Conservation (phyloP, 2,888 invertebrate genomes). For the Tubiluchus corallicola region DNA sequence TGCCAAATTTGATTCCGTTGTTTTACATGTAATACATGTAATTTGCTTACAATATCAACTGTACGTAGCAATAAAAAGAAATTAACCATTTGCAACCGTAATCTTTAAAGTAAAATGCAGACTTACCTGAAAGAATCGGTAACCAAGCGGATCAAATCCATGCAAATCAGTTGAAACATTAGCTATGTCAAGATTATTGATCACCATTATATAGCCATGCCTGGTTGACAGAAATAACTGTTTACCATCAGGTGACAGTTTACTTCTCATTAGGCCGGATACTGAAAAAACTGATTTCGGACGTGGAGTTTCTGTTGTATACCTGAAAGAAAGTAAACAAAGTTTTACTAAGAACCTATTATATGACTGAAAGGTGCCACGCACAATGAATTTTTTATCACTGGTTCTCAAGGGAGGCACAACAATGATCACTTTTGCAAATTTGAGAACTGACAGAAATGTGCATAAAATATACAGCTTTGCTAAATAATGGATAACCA, state of each 20-base stretch:
- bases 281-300: constrained; percentile 69
- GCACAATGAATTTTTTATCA: too few species aligned
- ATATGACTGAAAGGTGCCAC: too few species aligned
- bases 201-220: constrained; percentile 67
- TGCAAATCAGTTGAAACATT: constrained; percentile 58
- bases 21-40: too few species aligned
- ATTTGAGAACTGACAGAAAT: constrained; percentile 2
- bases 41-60: too few species aligned
- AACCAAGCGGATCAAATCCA: constrained; percentile 49
- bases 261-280: constrained; percentile 64
- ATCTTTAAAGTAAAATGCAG: too few species aligned
- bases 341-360: constrained; percentile 6
- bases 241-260: constrained; percentile 60
- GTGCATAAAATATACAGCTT: background rate
- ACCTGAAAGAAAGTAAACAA: constrained; percentile 23
- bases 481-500: background rate
- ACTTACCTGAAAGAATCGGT: background rate
- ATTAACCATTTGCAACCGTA: too few species aligned
- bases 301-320: constrained; percentile 51
- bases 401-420: too few species aligned
- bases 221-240: constrained; percentile 81
- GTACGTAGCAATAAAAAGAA: too few species aligned
- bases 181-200: constrained; percentile 65
- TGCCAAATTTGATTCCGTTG: too few species aligned
- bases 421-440: too few species aligned